phyloP scores from a whole-genome alignment of 1,140 invertebrate species.

The Colletes gigas region DNA sequence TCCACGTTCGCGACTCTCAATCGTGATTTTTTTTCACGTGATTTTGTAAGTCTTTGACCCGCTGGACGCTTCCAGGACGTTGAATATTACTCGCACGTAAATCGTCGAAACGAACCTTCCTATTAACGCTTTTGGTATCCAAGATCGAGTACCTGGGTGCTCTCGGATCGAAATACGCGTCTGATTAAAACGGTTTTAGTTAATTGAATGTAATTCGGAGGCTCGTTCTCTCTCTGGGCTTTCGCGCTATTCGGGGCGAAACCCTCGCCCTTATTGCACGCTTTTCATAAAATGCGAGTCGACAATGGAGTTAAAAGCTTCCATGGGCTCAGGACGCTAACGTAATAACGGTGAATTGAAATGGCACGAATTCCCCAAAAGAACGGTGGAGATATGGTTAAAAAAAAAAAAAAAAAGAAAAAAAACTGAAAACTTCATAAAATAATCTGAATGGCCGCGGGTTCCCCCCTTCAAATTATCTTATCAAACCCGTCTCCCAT shows the following conservation, averaged over 20 bases:
- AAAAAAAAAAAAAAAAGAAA: background rate
- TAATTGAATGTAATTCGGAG: no score
- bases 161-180: no score
- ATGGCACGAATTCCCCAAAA: background rate
- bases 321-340: background rate
- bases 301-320: slow-evolving; percentile 10
- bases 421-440: no score
- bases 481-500: slow-evolving; percentile 64
- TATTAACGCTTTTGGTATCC: no score
- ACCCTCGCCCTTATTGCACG: background rate
- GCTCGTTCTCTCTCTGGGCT: no score
- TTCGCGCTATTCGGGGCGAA: no score
- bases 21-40: background rate
- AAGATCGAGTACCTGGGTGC: no score
- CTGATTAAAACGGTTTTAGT: background rate
- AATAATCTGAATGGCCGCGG: no score
- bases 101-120: no score
- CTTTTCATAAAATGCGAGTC: background rate
- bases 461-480: slow-evolving; percentile 52
- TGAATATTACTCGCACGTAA: no score
- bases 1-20: no score
- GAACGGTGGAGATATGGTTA: background rate
- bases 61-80: no score
- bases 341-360: background rate
- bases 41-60: background rate